Percentiles rank a stretch among this genome's conserved stretches.
These are phyloP conservation scores for Bagarius yarrelli DNA, from an alignment of 2,113 vertebrate genomes.

Conservation along the genomic window DNA sequence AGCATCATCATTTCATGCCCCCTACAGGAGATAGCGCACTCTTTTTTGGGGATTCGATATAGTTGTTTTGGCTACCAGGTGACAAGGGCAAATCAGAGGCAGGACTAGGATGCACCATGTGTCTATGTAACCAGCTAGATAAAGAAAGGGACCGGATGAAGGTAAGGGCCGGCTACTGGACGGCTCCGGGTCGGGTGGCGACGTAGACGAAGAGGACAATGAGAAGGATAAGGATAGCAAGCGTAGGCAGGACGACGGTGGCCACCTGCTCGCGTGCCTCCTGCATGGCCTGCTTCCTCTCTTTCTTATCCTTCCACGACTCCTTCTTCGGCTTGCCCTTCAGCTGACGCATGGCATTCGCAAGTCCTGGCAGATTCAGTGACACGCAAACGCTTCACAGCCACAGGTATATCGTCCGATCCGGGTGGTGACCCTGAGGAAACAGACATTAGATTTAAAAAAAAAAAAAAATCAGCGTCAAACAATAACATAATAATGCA, in stretches of 20 bases:
- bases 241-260: conserved; percentile 88
- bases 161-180: conserved; percentile 68
- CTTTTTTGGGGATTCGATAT: too few species aligned
- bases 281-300: conserved; percentile 95
- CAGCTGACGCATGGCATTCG: conserved; percentile 87
- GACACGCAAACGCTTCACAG: neutral
- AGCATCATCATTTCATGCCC: neutral
- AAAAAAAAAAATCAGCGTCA: neutral
- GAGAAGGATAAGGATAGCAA: conserved; percentile 83
- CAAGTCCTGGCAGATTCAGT: neutral
- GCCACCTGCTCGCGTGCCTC: conserved; percentile 91
- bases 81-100: neutral
- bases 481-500: neutral
- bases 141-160: neutral
- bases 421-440: neutral
- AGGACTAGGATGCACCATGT: too few species aligned
- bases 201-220: conserved; percentile 94
- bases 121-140: neutral
- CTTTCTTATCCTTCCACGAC: conserved; percentile 94
- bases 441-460: neutral
- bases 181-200: conserved; percentile 84
- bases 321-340: conserved; percentile 97
- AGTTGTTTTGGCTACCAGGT: too few species aligned
- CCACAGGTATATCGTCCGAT: neutral
- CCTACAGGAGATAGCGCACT: neutral